Evolutionary conservation across 2,888 invertebrate species (phyloP), one percentile per base, ranked within the genome.

Genomic region (Cistogaster globosa): DNA sequence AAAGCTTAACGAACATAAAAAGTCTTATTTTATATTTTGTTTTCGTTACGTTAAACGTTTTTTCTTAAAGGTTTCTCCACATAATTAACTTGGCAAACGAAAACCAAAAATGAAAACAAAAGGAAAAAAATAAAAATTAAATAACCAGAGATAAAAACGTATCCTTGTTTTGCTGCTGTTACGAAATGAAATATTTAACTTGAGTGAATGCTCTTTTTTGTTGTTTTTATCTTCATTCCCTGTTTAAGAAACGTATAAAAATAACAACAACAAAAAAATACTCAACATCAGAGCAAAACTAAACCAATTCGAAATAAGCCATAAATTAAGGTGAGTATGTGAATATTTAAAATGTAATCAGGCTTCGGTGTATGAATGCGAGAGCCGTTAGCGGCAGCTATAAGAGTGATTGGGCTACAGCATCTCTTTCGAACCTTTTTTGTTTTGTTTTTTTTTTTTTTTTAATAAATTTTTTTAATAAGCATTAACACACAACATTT

Each of bases 271-370:
- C 1, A 42, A 65, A 71, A 55, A 45, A 7, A 11, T 11, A 65
- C 32, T 55, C 51, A n/a, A 68, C 16, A 22, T 51, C 45, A 58
- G 53, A 79, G 71, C 76, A 62, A 79, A 83, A 62, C 78, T 80
- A 76, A 81, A 84, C 75, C 76, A 84, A 81, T 81, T 82, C 85
- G 78, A 85, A 85, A 85, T 85, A 85, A 85, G 82, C 82, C 81
- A 85, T 85, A 85, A 85, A 85, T 85, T 85, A 85, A 82, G 78
- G 82, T 75, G 78, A 85, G 65, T 75, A 85, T 85, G 85, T 85
- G 85, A 85, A 85, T 85, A 85, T 85, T 78, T 76, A 84, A 84
- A 82, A 82, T 76, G 82, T 71, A 76, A 79, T 67, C 79, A 58
- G 20, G 67, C 42, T 57, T 26, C 7, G 36, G 48, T 9, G n/a